Evolutionary conservation across 2,888 invertebrate species (phyloP).

Genomic region (Diplolepis rosae): DNA sequence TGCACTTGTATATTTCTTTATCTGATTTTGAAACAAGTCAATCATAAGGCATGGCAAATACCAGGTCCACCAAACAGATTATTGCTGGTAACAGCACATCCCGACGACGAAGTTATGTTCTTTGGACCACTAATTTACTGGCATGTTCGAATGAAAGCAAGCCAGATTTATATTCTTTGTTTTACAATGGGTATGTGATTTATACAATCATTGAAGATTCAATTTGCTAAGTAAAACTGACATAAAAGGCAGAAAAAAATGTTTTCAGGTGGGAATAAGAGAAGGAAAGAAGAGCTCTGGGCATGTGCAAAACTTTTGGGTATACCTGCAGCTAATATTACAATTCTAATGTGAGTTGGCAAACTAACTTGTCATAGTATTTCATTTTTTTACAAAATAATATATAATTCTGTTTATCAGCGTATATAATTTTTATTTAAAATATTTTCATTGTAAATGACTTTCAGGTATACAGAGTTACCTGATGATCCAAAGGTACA

Average conservation of each 20-base stretch:
- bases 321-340: conserved; percentile 84
- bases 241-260: too few species aligned
- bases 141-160: conserved; percentile 78
- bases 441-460: conserved; percentile 1
- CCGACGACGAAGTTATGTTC: conserved; percentile 99
- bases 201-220: too few species aligned
- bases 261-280: conserved; percentile 65
- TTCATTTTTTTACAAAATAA: background rate
- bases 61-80: conserved; percentile 76
- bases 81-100: conserved; percentile 93
- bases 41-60: conserved; percentile 68
- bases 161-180: conserved; percentile 87
- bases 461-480: conserved; percentile 81
- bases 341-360: conserved; percentile 75
- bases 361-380: background rate
- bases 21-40: conserved; percentile 62
- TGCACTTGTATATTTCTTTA: conserved; percentile 67
- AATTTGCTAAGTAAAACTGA: too few species aligned
- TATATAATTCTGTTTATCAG: background rate
- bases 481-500: conserved; percentile 85
- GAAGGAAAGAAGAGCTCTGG: conserved; percentile 87
- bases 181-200: conserved; percentile 84
- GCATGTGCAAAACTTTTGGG: conserved; percentile 87
- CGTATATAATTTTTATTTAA: too few species aligned
- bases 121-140: conserved; percentile 93